Base-by-base conservation (phyloP, 1,140 invertebrate species). In the Drosophila bifasciata region DNA sequence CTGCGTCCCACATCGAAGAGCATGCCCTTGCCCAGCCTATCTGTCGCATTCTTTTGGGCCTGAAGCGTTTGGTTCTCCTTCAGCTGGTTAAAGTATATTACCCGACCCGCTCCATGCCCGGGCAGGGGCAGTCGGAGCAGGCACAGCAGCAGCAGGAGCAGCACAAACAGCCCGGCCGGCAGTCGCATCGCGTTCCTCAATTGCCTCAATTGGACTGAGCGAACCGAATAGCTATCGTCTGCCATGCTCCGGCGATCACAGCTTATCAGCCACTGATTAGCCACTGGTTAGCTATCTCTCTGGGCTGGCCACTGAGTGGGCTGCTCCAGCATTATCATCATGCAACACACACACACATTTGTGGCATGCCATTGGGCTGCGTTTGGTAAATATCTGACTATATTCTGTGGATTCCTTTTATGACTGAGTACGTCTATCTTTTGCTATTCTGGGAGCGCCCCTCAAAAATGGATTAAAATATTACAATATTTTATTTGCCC, bases 81-180 rank as follows among this genome's bases (percentile, higher is more conserved):
- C 4, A 51, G 39, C 3, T 32, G 15, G 16, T 85, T 86, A 9
- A 50, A 90, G 36, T 84, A 90, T 1, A 90, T 88, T 16, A 90
- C 86, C 16, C 77, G 74, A 0, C 61, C 73, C 0, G 43, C 41
- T 1, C 48, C 53, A n/a, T 6, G 2, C 32, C 32, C 32, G 11
- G 4, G 66, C 63, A 56, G 9, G 50, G 16, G 11, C 43, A 19
- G 17, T 16, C 32, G 7, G 2, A 68, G 43, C 13, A 68, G 39
- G 1, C 32, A 9, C 41, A 67, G n/a, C 19, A 53, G 21, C 40
- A 63, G n/a, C 45, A 40, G 19, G 4, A 51, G 19, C 32, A 36
- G 3, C 45, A 40, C 19, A 1, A 51, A 16, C 32, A 36, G 3
- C 5, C 25, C 43, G 25, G 3, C 25, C 13, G 25, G 13, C 43